These are phyloP conservation scores for Chloromyia formosa DNA, from an alignment of 2,888 invertebrate genomes.

Conservation along the genomic window DNA sequence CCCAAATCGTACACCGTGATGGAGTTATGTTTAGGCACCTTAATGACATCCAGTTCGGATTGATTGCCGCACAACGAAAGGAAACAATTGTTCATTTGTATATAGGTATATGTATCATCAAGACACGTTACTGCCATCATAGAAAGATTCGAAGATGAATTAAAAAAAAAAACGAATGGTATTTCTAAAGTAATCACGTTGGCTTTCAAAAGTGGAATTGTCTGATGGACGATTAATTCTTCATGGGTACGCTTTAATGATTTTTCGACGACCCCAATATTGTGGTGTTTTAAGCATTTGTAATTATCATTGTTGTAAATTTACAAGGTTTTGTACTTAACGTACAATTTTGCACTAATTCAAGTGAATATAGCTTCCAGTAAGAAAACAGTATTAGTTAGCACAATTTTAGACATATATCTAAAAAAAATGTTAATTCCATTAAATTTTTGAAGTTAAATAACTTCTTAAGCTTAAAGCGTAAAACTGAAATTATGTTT, in stretches of 20 bases:
- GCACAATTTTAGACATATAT: too few relatives aligned
- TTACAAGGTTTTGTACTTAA: slow-evolving; percentile 40
- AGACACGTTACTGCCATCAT: background rate
- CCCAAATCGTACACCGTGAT: slow-evolving; percentile 1
- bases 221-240: slow-evolving; percentile 33
- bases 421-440: too few relatives aligned
- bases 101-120: background rate
- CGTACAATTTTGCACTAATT: background rate
- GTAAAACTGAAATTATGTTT: too few relatives aligned
- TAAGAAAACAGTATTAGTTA: too few relatives aligned
- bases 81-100: slow-evolving; percentile 22
- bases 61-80: slow-evolving; percentile 1
- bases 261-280: background rate
- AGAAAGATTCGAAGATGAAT: slow-evolving; percentile 20
- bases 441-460: too few relatives aligned
- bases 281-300: background rate
- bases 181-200: slow-evolving; percentile 2
- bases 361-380: background rate
- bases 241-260: slow-evolving; percentile 39
- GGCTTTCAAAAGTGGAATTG: background rate
- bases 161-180: background rate
- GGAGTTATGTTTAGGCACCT: slow-evolving; percentile 7
- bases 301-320: slow-evolving; percentile 20
- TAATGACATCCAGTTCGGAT: slow-evolving; percentile 28
- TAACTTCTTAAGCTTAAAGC: too few relatives aligned